A percentile compares a stretch with the other conserved stretches of the same genome.
Evolutionary conservation across 1,140 invertebrate genomes (phyloP).

Genomic region (Antheraea pernyi): DNA sequence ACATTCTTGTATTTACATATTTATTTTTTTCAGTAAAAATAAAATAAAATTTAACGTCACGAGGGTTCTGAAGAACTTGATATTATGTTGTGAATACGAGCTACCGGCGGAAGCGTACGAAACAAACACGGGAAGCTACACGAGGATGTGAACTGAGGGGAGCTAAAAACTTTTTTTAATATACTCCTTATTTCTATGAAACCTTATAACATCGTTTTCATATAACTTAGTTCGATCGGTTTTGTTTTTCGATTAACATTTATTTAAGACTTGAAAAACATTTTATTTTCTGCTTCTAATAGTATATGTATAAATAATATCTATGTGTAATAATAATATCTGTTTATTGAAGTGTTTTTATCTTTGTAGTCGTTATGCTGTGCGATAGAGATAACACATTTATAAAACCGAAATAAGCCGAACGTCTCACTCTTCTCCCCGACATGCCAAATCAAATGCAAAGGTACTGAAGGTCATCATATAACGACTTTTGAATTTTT

Average conservation of each 20-base stretch:
- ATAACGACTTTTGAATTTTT: no score
- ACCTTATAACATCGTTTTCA: neutral
- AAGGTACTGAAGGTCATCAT: no score
- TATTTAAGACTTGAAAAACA: neutral
- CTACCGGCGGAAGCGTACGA: conserved; percentile 27
- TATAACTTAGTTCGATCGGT: neutral
- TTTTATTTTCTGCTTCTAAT: neutral
- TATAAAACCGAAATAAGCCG: no score
- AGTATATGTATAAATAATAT: no score
- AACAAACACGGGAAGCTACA: conserved; percentile 29
- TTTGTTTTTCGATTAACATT: neutral
- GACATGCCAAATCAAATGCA: no score
- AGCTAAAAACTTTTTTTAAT: conserved; percentile 7
- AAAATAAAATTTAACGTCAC: neutral
- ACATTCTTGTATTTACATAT: neutral
- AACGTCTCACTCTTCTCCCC: no score
- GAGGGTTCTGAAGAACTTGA: conserved; percentile 7
- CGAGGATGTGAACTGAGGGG: conserved; percentile 12
- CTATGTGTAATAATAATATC: no score
- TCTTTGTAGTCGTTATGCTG: no score
- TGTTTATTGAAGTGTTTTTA: no score
- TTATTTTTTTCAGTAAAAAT: neutral
- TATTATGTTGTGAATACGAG: conserved; percentile 2
- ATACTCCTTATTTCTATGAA: conserved; percentile 4
- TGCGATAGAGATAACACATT: no score